A percentile compares a stretch with the other conserved stretches of the same genome.
Evolutionary conservation across 2,113 vertebrate genomes (phyloP).

Genomic region (Saguinus imperator): DNA sequence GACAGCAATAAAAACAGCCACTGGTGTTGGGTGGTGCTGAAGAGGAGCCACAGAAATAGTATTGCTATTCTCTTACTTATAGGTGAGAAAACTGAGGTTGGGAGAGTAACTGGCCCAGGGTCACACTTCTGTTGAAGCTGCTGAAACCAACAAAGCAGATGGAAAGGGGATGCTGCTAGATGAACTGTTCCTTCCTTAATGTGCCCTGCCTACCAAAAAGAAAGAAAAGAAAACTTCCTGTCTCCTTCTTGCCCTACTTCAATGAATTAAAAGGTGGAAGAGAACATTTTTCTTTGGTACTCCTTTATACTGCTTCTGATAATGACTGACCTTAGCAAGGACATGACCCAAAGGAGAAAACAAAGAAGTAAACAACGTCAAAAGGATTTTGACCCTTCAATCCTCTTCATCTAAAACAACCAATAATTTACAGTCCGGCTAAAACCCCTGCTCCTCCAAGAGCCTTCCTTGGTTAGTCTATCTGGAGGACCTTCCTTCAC

Average conservation of each 20-base stretch:
- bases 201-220: neutral
- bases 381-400: neutral
- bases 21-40: neutral
- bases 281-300: neutral
- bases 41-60: too few species aligned
- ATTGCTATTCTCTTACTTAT: neutral
- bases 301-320: neutral
- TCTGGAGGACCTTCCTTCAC: neutral
- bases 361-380: neutral
- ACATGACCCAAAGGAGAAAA: neutral
- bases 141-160: neutral
- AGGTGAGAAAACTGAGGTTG: neutral
- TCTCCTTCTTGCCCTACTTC: neutral
- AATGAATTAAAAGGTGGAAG: neutral
- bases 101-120: neutral
- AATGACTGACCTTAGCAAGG: neutral
- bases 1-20: neutral
- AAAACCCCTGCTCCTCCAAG: neutral
- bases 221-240: neutral
- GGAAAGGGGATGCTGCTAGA: rapidly evolving
- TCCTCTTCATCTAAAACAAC: neutral
- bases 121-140: neutral
- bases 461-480: neutral
- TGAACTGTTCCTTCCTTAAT: neutral
- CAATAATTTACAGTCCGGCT: neutral